Evolutionary conservation across 2,113 vertebrate species (phyloP).

Genomic region (Phalacrocorax brasilianus): DNA sequence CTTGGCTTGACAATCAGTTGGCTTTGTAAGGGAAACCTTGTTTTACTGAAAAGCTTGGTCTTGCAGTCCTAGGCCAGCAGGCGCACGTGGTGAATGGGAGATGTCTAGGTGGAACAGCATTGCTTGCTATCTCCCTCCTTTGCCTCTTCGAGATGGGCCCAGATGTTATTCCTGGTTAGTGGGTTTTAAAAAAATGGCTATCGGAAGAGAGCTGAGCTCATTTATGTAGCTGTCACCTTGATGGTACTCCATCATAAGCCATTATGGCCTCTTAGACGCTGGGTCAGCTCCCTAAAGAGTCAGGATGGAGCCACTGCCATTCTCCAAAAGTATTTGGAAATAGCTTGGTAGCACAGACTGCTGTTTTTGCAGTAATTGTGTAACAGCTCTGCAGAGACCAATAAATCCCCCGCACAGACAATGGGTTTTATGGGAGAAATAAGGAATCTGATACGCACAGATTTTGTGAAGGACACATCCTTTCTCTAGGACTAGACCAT

Average conservation of each 20-base stretch:
- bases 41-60: not conserved
- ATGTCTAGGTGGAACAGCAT: not conserved
- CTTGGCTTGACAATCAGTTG: not conserved
- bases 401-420: not conserved
- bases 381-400: not conserved
- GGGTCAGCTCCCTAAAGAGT: not conserved
- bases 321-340: not conserved
- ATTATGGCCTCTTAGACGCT: not conserved
- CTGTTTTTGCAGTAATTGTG: not conserved
- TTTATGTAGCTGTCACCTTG: not conserved
- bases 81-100: not conserved
- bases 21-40: not conserved
- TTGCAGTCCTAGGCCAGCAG: not conserved
- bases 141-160: not conserved
- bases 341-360: not conserved
- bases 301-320: not conserved
- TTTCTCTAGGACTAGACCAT: not conserved
- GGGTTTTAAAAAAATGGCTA: not conserved
- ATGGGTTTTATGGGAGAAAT: not conserved
- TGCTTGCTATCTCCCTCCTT: not conserved
- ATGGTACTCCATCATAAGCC: not conserved
- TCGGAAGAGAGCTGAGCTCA: not conserved
- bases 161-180: not conserved
- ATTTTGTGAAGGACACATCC: not conserved
- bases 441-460: not conserved